Conservation (phyloP, 30 jellyfish, hydroid and myxozoan genomes). For the Nemopilema nomurai region DNA sequence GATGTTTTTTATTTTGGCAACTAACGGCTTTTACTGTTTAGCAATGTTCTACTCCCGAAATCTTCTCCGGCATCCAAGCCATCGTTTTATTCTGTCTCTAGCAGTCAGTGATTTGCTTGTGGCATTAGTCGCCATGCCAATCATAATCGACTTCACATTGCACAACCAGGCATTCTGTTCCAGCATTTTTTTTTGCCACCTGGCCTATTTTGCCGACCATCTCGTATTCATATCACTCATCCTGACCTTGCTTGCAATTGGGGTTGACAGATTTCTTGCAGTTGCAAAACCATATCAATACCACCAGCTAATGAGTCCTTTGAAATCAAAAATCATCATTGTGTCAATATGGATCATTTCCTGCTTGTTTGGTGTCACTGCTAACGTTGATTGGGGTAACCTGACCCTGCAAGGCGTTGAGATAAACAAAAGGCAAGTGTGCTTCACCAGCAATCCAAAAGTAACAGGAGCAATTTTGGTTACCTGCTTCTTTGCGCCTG, state of each 20-base stretch:
- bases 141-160: slow-evolving; percentile 43
- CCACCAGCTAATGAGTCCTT: slow-evolving; percentile 45
- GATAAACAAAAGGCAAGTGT: not conserved
- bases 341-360: slow-evolving; percentile 65
- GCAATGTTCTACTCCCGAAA: slow-evolving; percentile 43
- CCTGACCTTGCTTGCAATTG: slow-evolving; percentile 74
- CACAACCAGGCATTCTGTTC: slow-evolving; percentile 82
- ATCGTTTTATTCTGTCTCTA: slow-evolving; percentile 67
- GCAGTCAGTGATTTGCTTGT: slow-evolving; percentile 79
- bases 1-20: slow-evolving; percentile 36
- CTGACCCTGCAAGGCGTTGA: slow-evolving; percentile 32
- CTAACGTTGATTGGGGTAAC: slow-evolving; percentile 38
- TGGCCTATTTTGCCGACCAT: slow-evolving; percentile 67
- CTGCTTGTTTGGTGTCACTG: slow-evolving; percentile 41
- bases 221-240: slow-evolving; percentile 70
- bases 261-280: slow-evolving; percentile 82
- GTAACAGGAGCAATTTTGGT: slow-evolving; percentile 18
- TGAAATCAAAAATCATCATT: slow-evolving; percentile 44
- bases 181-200: slow-evolving; percentile 46
- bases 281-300: slow-evolving; percentile 74
- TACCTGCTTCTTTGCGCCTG: slow-evolving; percentile 60
- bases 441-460: slow-evolving; percentile 12
- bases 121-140: slow-evolving; percentile 68
- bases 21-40: slow-evolving; percentile 48
- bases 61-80: slow-evolving; percentile 48